Percentiles rank a stretch among this genome's conserved stretches.
Evolutionary conservation across 2,797 vertebrate genomes (phyloP).

Genomic region (Chelidonichthys spinosus): DNA sequence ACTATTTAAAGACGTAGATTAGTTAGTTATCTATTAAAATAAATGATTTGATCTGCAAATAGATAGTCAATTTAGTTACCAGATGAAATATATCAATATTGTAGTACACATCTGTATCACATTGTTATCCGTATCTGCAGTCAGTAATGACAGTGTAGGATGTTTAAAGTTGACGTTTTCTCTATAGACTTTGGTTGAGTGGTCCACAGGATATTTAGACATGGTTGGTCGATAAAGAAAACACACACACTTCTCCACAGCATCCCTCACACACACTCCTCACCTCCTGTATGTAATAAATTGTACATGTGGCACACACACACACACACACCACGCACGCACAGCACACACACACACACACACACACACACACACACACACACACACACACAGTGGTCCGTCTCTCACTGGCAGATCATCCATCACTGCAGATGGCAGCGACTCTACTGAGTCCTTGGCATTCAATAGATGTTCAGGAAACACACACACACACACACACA

Average conservation of each 20-base stretch:
- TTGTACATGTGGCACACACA: conserved; percentile 9
- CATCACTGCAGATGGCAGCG: conserved; percentile 40
- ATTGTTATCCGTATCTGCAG: background rate
- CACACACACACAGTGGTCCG: conserved; percentile 7
- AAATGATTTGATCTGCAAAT: background rate
- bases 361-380: conserved; percentile 9
- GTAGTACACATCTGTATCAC: background rate
- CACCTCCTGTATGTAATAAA: conserved; percentile 15
- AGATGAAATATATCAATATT: background rate
- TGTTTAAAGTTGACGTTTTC: background rate
- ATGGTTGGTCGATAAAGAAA: background rate
- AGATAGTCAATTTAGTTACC: background rate
- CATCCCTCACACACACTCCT: background rate
- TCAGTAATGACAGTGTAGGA: background rate
- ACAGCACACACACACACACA: conserved; percentile 12
- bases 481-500: conserved; percentile 20
- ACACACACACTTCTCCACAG: background rate
- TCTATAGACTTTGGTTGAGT: background rate
- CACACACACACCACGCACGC: conserved; percentile 6
- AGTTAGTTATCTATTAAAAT: no score
- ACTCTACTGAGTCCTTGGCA: conserved; percentile 43
- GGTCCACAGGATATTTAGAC: background rate
- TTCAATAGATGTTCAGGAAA: conserved; percentile 25
- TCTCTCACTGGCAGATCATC: conserved; percentile 33
- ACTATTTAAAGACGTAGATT: background rate